Percentiles rank a stretch among this genome's conserved stretches.
Conservation (phyloP, 2,888 invertebrate genomes). For the Hymenopus coronatus region DNA sequence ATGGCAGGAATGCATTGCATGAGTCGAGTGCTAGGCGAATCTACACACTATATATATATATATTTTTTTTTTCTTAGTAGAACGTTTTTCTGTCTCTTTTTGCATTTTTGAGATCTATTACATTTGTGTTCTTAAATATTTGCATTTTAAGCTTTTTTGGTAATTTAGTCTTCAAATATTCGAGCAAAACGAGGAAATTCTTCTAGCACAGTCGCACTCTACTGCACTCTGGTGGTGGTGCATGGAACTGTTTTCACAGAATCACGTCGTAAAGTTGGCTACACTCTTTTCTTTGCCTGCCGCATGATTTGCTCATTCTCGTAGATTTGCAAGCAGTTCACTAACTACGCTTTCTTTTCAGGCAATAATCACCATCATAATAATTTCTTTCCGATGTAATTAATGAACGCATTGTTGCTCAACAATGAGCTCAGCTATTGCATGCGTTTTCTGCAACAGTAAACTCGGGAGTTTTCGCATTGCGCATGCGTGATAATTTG, state of each 20-base stretch:
- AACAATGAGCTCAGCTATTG: not conserved
- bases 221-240: not conserved
- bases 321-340: not conserved
- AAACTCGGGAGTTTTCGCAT: not conserved
- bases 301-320: not conserved
- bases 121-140: not conserved
- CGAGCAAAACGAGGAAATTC: not conserved
- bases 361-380: not conserved
- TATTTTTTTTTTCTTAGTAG: not conserved
- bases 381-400: not conserved
- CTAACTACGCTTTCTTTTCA: not conserved
- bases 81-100: not conserved
- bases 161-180: not conserved
- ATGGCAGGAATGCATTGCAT: not conserved
- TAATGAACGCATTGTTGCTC: not conserved
- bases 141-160: not conserved
- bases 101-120: not conserved
- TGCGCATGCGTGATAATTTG: not conserved
- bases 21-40: not conserved
- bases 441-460: not conserved
- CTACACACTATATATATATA: not conserved
- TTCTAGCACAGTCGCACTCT: not conserved
- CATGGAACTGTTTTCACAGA: not conserved
- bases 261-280: not conserved
- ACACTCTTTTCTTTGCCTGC: not conserved